Conservation (phyloP, 2,888 invertebrate species). For the Aromia moschata region DNA sequence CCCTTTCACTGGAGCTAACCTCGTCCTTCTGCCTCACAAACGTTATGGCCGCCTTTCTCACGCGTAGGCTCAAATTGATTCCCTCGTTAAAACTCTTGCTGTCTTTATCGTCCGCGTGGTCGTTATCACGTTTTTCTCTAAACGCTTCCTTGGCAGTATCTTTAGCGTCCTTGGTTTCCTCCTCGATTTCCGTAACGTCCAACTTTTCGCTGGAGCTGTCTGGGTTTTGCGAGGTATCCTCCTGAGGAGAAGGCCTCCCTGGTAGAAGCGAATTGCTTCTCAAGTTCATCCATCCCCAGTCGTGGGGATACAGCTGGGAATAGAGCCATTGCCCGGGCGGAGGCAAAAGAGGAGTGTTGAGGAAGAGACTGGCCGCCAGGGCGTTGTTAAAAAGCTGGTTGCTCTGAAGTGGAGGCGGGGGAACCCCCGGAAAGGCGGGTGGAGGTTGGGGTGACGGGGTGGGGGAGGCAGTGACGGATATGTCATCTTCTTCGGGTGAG, state of each 20-base stretch:
- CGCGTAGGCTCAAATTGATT: conserved; percentile 57
- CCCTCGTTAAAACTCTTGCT: conserved; percentile 49
- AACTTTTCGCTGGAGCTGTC: conserved; percentile 52
- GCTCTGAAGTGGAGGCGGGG: conserved; percentile 57
- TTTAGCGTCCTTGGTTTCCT: conserved; percentile 37
- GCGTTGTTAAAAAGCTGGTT: conserved; percentile 67
- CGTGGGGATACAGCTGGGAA: conserved; percentile 78
- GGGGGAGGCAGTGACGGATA: conserved; percentile 73
- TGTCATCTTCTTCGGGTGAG: conserved; percentile 60
- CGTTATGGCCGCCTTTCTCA: conserved; percentile 58
- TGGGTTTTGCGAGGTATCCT: conserved; percentile 49
- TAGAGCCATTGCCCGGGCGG: conserved; percentile 83
- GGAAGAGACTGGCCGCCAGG: conserved; percentile 76
- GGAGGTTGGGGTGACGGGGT: conserved; percentile 67
- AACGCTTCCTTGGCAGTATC: conserved; percentile 29
- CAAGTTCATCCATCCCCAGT: conserved; percentile 73
- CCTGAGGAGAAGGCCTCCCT: conserved; percentile 42
- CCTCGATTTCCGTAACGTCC: conserved; percentile 51
- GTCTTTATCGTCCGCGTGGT: conserved; percentile 32
- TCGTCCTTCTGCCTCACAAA: conserved; percentile 60
- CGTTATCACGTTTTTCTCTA: conserved; percentile 27
- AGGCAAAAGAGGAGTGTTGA: conserved; percentile 78
- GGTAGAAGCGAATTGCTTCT: conserved; percentile 53
- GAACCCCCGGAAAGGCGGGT: conserved; percentile 57
- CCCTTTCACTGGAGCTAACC: conserved; percentile 59